Base-by-base conservation (phyloP, 2,797 vertebrate genomes). In the Tachyglossus aculeatus region DNA sequence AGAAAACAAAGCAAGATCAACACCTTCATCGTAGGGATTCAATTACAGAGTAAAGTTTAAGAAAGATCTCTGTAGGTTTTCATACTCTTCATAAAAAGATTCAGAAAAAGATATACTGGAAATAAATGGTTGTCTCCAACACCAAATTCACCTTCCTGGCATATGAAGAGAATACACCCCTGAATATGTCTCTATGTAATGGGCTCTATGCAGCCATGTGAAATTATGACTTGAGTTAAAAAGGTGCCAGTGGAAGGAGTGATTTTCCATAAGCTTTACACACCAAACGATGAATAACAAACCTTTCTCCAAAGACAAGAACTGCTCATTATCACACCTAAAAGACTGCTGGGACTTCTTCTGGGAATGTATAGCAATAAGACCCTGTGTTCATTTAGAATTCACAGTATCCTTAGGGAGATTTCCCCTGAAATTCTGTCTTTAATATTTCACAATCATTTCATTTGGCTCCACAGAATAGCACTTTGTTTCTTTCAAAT, bases 1-100 rank as follows among this genome's bases (percentile, higher is more conserved):
- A 86, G 62, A 77, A 84, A 79, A 86, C 67, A 88, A 55, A 36
- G 34, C n/a, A 31, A 29, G 1, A 68, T 93, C 83, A 93, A 80
- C 66, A 75, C 34, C 56, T 73, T 86, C 58, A 67, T 37, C 14
- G 61, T 6, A 74, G 72, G 25, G 80, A 74, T 48, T 67, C 65
- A 65, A 5, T 18, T 48, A 54, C n/a, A n/a, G n/a, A n/a, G n/a
- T n/a, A n/a, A n/a, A n/a, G n/a, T n/a, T n/a, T n/a, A n/a, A n/a
- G n/a, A n/a, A n/a, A n/a, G n/a, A n/a, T n/a, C n/a, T n/a, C n/a
- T n/a, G n/a, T n/a, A n/a, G n/a, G n/a, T n/a, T n/a, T n/a, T n/a
- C n/a, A n/a, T n/a, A n/a, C n/a, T n/a, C n/a, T n/a, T n/a, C n/a
- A n/a, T n/a, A n/a, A n/a, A n/a, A 25, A 9, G 5, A 13, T 12